phyloP scores from a whole-genome alignment of 2,888 invertebrate species.

The Diplazon laetatorius region DNA sequence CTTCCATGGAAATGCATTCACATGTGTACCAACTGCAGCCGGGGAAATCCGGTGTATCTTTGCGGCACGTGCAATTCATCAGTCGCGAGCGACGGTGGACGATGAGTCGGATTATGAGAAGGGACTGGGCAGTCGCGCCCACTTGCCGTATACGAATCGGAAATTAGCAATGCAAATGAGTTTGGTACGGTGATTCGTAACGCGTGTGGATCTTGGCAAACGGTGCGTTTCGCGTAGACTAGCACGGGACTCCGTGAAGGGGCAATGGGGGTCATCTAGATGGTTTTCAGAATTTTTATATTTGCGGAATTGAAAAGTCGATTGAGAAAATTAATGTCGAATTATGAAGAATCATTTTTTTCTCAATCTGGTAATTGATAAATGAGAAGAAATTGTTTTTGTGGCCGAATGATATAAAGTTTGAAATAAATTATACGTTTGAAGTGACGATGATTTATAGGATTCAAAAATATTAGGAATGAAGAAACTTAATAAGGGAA shows the following conservation, averaged over 20 bases:
- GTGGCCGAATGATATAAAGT: too few species aligned
- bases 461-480: too few species aligned
- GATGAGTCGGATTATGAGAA: constrained; percentile 61
- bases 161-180: constrained; percentile 78
- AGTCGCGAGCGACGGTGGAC: constrained; percentile 34
- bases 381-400: too few species aligned
- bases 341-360: too few species aligned
- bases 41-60: constrained; percentile 18
- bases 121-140: constrained; percentile 24
- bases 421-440: too few species aligned
- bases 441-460: too few species aligned
- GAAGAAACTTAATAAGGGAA: too few species aligned
- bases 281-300: neutral
- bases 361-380: too few species aligned
- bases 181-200: constrained; percentile 61
- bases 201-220: constrained; percentile 67
- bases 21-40: neutral
- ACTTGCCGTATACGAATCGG: constrained; percentile 22
- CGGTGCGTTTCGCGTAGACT: constrained; percentile 68
- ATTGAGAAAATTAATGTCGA: too few species aligned
- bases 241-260: neutral
- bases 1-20: constrained; percentile 23
- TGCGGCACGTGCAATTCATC: constrained; percentile 18
- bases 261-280: constrained; percentile 18
- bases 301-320: too few species aligned